Evolutionary conservation across 2,888 invertebrate genomes (phyloP).

Genomic region (Caenorhabditis panamensis): DNA sequence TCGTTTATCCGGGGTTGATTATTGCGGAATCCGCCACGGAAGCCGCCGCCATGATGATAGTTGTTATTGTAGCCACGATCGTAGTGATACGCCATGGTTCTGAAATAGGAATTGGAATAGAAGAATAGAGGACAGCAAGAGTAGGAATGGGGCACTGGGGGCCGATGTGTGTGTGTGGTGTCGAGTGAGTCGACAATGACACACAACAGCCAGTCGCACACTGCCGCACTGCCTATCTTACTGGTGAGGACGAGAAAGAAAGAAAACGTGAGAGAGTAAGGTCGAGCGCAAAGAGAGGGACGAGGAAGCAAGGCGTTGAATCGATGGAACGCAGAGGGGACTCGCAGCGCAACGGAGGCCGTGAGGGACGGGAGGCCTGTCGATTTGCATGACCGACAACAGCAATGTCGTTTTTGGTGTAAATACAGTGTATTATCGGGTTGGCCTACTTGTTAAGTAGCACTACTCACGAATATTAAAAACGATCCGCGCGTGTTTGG

Average conservation of each 20-base stretch:
- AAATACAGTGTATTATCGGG: too few relatives aligned
- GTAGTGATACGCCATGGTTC: constrained; percentile 27
- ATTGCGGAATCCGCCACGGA: constrained; percentile 30
- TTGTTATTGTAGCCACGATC: constrained; percentile 14
- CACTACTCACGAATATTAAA: too few relatives aligned
- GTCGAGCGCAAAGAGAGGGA: not conserved
- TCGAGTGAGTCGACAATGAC: not conserved
- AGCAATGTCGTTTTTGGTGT: too few relatives aligned
- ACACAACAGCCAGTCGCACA: not conserved
- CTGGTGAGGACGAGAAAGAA: not conserved
- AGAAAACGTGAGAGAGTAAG: not conserved
- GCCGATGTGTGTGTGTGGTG: not conserved
- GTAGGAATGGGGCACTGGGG: not conserved
- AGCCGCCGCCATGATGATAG: not conserved
- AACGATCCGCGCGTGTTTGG: too few relatives aligned
- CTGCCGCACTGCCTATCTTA: not conserved
- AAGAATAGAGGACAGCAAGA: not conserved
- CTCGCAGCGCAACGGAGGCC: not conserved
- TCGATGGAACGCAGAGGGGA: not conserved
- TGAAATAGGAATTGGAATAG: not conserved
- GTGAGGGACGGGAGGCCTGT: too few relatives aligned
- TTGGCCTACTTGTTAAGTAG: too few relatives aligned
- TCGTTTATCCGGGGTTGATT: constrained; percentile 72
- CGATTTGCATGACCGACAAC: not conserved
- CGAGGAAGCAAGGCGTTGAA: not conserved